Conservation (phyloP, 2,113 vertebrate species). For the Passer domesticus region DNA sequence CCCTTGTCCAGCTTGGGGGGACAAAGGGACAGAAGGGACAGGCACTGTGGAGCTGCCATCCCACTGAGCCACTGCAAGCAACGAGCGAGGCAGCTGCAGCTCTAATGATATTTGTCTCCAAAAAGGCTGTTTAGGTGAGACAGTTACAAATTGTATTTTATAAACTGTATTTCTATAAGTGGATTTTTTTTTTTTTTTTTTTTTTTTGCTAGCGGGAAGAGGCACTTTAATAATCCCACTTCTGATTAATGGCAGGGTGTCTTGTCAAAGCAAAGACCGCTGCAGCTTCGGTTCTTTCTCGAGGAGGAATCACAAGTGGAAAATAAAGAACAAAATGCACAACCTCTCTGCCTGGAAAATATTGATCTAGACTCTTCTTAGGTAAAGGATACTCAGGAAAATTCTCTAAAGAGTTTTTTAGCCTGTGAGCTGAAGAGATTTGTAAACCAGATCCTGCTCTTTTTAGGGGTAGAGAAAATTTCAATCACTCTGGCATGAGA, state of each 20-base stretch:
- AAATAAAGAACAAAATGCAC: constrained; percentile 42
- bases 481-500: neutral
- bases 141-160: constrained; percentile 62
- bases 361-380: constrained; percentile 5
- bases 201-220: neutral
- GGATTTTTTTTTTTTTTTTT: constrained; percentile 42
- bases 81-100: neutral
- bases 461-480: neutral
- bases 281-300: neutral
- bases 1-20: rapidly evolving
- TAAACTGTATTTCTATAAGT: constrained; percentile 46
- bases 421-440: neutral
- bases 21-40: rapidly evolving
- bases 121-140: constrained; percentile 6
- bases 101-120: constrained; percentile 13
- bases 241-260: constrained; percentile 44
- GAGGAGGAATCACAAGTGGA: neutral
- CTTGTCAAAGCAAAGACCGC: constrained; percentile 23
- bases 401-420: constrained; percentile 1
- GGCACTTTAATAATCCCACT: constrained; percentile 46
- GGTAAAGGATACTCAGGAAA: neutral
- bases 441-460: neutral
- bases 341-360: neutral
- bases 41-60: neutral
- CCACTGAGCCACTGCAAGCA: rapidly evolving